These are phyloP conservation scores for Shargacucullia verbasci DNA, from an alignment of 2,888 invertebrate genomes.

Conservation along the genomic window DNA sequence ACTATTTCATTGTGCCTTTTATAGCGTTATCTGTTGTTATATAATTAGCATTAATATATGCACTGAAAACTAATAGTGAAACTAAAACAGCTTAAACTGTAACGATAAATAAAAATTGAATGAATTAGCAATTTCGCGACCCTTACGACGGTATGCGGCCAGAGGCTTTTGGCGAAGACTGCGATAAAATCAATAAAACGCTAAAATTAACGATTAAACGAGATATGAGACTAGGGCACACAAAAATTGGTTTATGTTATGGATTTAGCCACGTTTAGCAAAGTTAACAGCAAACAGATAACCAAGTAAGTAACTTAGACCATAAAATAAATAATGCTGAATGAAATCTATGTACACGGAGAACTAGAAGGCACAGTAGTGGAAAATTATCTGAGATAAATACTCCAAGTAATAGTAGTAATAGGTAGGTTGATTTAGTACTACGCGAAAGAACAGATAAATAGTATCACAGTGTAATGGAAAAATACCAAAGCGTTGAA, in stretches of 20 bases:
- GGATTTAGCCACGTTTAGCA: conserved; percentile 61
- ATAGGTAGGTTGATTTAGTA: conserved; percentile 25
- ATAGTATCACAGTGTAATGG: conserved; percentile 34
- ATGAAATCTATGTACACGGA: conserved; percentile 77
- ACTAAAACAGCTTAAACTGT: conserved; percentile 40
- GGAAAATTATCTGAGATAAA: conserved; percentile 66
- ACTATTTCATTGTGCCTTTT: too few relatives aligned
- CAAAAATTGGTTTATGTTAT: conserved; percentile 64
- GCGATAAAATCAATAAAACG: conserved; percentile 53
- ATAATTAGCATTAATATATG: conserved; percentile 25
- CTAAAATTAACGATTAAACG: conserved; percentile 66
- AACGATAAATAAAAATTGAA: conserved; percentile 29
- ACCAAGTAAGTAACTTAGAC: conserved; percentile 38
- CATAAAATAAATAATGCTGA: conserved; percentile 53
- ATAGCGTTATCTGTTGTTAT: too few relatives aligned
- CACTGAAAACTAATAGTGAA: conserved; percentile 60
- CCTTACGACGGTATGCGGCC: conserved; percentile 58
- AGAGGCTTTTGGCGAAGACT: conserved; percentile 44
- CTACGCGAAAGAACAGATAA: conserved; percentile 33
- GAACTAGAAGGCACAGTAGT: conserved; percentile 88
- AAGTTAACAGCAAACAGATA: conserved; percentile 41
- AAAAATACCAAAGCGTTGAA: conserved; percentile 37
- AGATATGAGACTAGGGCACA: conserved; percentile 69
- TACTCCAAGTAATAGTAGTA: conserved; percentile 36
- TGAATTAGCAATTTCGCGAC: conserved; percentile 65